Evolutionary conservation across 2,797 vertebrate species (phyloP).

Genomic region (Siniperca obscura): DNA sequence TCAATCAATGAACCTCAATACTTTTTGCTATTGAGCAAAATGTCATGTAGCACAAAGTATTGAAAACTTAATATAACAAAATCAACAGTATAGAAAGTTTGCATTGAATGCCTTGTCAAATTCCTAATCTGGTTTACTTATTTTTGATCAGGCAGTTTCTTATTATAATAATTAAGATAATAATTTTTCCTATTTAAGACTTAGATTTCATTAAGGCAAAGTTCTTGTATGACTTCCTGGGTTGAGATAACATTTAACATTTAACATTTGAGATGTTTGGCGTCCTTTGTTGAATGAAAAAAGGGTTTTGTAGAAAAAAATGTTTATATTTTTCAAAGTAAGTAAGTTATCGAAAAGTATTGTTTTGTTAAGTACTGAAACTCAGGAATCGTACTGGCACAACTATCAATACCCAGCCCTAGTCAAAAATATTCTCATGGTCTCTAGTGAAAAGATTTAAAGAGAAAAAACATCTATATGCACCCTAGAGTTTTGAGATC

Average conservation of each 20-base stretch:
- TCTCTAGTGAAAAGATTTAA: neutral
- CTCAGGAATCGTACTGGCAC: neutral
- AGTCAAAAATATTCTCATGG: neutral
- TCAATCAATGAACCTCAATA: neutral
- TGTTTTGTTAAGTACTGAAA: neutral
- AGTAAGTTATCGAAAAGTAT: neutral
- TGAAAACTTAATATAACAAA: neutral
- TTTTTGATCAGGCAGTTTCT: neutral
- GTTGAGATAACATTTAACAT: neutral
- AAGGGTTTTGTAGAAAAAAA: neutral
- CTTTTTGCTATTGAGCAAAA: neutral
- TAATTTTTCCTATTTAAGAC: neutral
- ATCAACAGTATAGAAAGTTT: neutral
- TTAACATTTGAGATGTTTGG: neutral
- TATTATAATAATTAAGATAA: neutral
- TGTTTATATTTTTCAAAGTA: neutral
- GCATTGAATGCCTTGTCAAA: neutral
- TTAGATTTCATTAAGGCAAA: neutral
- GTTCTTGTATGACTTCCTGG: neutral
- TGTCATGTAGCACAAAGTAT: neutral
- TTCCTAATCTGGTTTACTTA: neutral
- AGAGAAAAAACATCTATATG: neutral
- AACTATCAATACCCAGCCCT: neutral
- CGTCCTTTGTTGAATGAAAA: neutral
- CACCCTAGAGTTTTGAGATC: neutral